A percentile compares a stretch with the other conserved stretches of the same genome.
phyloP scores from a whole-genome alignment of 1,140 invertebrate species.

The Littorina saxatilis region DNA sequence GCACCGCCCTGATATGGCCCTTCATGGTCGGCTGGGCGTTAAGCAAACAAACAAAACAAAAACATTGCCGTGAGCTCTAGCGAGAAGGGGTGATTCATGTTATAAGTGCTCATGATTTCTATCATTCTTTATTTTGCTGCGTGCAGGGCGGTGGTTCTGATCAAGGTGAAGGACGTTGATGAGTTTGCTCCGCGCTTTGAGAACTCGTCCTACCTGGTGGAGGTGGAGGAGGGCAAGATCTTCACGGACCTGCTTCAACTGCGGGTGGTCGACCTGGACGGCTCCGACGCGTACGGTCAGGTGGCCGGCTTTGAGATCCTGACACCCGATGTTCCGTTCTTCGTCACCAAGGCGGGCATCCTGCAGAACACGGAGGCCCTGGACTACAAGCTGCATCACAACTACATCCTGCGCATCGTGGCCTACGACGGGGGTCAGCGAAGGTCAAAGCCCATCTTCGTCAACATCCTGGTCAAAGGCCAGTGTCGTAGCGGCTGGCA shows the following conservation, averaged over 20 bases:
- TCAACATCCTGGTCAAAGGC: constrained; percentile 93
- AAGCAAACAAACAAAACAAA: too few species aligned
- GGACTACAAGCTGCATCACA: constrained; percentile 93
- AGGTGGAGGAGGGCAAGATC: constrained; percentile 92
- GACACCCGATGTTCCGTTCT: constrained; percentile 86
- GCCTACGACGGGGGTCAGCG: constrained; percentile 97
- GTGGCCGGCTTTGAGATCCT: constrained; percentile 97
- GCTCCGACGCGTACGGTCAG: constrained; percentile 92
- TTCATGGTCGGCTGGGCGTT: too few species aligned
- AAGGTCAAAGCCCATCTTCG: constrained; percentile 88
- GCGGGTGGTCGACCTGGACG: constrained; percentile 92
- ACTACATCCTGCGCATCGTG: constrained; percentile 94
- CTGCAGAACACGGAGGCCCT: constrained; percentile 94
- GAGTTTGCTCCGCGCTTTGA: constrained; percentile 83
- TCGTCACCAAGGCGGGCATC: constrained; percentile 93
- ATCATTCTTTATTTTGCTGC: too few species aligned
- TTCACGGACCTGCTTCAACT: constrained; percentile 93
- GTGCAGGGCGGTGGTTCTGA: constrained; percentile 91
- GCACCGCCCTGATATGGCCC: too few species aligned
- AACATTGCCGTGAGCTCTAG: too few species aligned
- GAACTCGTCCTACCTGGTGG: constrained; percentile 80
- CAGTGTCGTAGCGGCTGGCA: constrained; percentile 86
- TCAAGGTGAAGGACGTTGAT: constrained; percentile 96
- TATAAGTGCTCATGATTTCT: too few species aligned
- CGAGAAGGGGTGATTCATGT: too few species aligned